A percentile compares a stretch with the other conserved stretches of the same genome.
Evolutionary conservation across 1,140 invertebrate genomes (phyloP).

Genomic region (Drosophila dunni): DNA sequence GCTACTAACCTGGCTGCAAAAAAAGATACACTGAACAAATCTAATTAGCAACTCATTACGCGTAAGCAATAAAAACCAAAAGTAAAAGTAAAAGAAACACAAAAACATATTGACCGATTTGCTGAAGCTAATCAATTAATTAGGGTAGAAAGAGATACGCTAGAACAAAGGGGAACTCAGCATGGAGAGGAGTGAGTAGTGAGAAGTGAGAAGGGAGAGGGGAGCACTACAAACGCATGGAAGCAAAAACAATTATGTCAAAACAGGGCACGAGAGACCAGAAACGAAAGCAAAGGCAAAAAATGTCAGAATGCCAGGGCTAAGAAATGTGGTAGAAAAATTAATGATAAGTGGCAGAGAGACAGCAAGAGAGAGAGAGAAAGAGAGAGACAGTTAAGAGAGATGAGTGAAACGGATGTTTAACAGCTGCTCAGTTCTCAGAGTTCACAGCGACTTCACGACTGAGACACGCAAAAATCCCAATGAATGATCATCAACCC

Average conservation of each 20-base stretch:
- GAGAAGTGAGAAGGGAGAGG: background rate
- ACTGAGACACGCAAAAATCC: constrained; percentile 72
- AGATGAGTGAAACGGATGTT: constrained; percentile 32
- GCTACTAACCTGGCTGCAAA: constrained; percentile 35
- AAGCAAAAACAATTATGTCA: constrained; percentile 80
- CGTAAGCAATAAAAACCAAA: constrained; percentile 51
- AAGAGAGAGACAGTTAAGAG: constrained; percentile 19
- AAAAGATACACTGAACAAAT: constrained; percentile 68
- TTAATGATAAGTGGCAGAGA: constrained; percentile 79
- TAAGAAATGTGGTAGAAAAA: constrained; percentile 74
- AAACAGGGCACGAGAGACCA: constrained; percentile 51
- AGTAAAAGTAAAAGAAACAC: constrained; percentile 40
- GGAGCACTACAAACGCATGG: constrained; percentile 25
- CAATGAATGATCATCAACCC: constrained; percentile 61
- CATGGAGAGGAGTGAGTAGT: background rate
- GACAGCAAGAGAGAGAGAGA: background rate
- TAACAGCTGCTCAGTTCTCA: constrained; percentile 66
- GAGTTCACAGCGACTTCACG: constrained; percentile 59
- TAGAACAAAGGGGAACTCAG: background rate
- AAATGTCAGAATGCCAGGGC: constrained; percentile 79
- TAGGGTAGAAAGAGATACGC: constrained; percentile 48
- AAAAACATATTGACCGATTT: constrained; percentile 81
- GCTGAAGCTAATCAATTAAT: constrained; percentile 83
- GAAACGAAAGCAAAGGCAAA: constrained; percentile 47
- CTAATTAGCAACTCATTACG: constrained; percentile 84